These are phyloP conservation scores for Drosophila macrothrix DNA, from an alignment of 2,888 invertebrate genomes.

Conservation along the genomic window DNA sequence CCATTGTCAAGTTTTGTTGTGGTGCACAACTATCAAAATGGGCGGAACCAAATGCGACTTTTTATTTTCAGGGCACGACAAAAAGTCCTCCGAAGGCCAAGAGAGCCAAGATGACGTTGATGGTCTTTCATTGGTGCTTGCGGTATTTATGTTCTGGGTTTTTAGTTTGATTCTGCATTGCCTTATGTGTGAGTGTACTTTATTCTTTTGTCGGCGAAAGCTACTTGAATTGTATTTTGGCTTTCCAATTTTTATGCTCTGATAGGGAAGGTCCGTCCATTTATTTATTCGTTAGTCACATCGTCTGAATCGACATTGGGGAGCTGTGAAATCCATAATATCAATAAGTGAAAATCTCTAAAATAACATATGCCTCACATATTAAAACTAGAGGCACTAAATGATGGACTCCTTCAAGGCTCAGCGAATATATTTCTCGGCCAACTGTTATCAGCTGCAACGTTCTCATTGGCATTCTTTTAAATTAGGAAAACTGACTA, in stretches of 20 bases:
- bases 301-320: not conserved
- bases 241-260: conserved; percentile 9
- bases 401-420: not conserved
- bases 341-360: not conserved
- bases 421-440: not conserved
- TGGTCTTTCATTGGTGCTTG: conserved; percentile 67
- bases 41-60: conserved; percentile 43
- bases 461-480: not conserved
- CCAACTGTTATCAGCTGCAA: not conserved
- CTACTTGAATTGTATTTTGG: conserved; percentile 53
- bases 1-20: conserved; percentile 57
- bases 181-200: conserved; percentile 18
- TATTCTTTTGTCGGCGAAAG: conserved; percentile 18
- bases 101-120: conserved; percentile 66
- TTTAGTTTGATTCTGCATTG: conserved; percentile 32
- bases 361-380: not conserved
- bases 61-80: conserved; percentile 42
- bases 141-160: conserved; percentile 53
- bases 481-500: not conserved
- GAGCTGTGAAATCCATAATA: not conserved
- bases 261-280: not conserved
- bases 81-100: conserved; percentile 29
- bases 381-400: not conserved
- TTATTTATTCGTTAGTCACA: not conserved
- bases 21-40: conserved; percentile 54